phyloP scores from a whole-genome alignment of 2,113 vertebrate species.

The Albula goreensis region DNA sequence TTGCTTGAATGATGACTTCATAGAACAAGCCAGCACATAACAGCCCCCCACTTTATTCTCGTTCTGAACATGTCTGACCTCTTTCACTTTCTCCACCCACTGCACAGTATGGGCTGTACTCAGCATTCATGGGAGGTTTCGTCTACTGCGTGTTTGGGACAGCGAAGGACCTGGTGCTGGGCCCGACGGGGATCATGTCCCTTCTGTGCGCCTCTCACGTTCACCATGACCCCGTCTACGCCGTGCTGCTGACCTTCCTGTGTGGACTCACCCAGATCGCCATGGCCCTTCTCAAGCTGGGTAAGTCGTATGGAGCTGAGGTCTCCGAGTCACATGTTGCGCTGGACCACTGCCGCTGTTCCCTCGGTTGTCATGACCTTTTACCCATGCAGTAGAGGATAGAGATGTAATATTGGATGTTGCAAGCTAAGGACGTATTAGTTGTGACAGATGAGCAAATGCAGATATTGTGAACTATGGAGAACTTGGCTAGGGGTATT shows the following conservation, averaged over 20 bases:
- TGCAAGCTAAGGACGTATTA: too few relatives aligned
- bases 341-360: too few relatives aligned
- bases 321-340: too few relatives aligned
- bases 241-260: slow-evolving; percentile 83
- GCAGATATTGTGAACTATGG: neutral
- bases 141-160: slow-evolving; percentile 89
- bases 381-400: too few relatives aligned
- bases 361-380: too few relatives aligned
- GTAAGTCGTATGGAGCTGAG: slow-evolving; percentile 61
- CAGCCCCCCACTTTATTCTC: neutral
- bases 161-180: slow-evolving; percentile 89
- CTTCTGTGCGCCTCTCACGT: slow-evolving; percentile 84
- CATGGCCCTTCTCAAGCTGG: slow-evolving; percentile 83
- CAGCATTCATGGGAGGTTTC: slow-evolving; percentile 90
- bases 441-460: neutral
- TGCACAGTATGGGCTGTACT: slow-evolving; percentile 87
- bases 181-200: slow-evolving; percentile 95
- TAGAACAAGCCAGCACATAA: too few relatives aligned
- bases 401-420: too few relatives aligned
- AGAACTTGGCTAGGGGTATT: neutral
- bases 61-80: too few relatives aligned
- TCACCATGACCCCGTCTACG: slow-evolving; percentile 70
- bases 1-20: too few relatives aligned
- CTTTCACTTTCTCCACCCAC: neutral
- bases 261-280: slow-evolving; percentile 83